Evolutionary conservation across 2,113 vertebrate genomes (phyloP).

Genomic region (Pao palembangensis): DNA sequence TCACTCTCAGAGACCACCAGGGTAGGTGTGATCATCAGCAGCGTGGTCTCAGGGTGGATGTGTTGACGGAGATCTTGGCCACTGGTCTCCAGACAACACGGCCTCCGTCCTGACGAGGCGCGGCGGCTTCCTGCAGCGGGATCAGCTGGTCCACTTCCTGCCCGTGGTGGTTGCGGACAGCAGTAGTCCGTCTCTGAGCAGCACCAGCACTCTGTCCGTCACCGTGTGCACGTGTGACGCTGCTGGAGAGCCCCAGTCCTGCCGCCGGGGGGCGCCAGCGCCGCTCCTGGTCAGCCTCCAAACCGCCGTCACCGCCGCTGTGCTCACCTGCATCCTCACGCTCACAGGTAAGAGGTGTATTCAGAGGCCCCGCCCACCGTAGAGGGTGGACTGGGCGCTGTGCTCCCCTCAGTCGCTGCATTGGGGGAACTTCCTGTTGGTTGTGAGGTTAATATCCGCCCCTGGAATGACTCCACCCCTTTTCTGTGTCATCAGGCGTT

Average conservation of each 20-base stretch:
- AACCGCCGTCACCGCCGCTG: rapidly evolving
- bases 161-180: slow-evolving; percentile 37
- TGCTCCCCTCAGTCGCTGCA: too few species aligned
- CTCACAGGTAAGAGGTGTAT: slow-evolving; percentile 24
- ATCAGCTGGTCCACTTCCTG: slow-evolving; percentile 22
- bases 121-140: slow-evolving; percentile 11
- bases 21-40: slow-evolving; percentile 13
- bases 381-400: too few species aligned
- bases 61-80: too few species aligned
- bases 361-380: not conserved
- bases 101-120: slow-evolving; percentile 9
- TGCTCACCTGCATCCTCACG: slow-evolving; percentile 22
- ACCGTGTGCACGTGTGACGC: slow-evolving; percentile 28
- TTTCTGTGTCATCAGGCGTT: slow-evolving; percentile 22
- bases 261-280: not conserved
- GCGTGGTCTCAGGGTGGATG: not conserved
- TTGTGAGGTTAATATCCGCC: not conserved
- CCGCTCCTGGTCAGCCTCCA: not conserved
- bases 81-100: slow-evolving; percentile 43
- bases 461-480: not conserved
- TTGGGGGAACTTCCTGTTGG: too few species aligned
- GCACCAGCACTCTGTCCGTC: slow-evolving; percentile 41
- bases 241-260: not conserved
- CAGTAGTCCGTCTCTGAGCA: slow-evolving; percentile 30
- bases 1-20: slow-evolving; percentile 42